These are phyloP conservation scores for Redunca redunca DNA, from an alignment of 2,113 vertebrate species.

Conservation along the genomic window DNA sequence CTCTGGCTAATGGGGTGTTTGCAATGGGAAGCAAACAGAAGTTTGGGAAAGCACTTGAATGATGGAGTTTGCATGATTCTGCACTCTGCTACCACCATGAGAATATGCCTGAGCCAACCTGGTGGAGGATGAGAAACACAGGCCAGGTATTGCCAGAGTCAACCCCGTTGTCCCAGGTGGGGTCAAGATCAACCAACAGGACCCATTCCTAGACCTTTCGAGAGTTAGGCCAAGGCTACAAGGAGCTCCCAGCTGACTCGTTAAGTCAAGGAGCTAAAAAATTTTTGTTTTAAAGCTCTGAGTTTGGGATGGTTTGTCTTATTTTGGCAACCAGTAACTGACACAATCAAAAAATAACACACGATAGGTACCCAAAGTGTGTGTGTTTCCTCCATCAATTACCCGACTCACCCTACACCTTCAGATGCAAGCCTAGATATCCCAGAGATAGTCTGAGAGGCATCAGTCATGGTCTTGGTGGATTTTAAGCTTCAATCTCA, in stretches of 20 bases:
- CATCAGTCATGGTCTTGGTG: neutral
- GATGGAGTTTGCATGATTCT: neutral
- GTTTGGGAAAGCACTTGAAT: neutral
- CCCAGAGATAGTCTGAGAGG: constrained; percentile 1
- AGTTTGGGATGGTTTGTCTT: neutral
- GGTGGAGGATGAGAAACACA: neutral
- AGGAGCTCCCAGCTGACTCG: neutral
- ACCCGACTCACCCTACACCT: neutral
- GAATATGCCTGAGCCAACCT: neutral
- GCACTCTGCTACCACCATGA: neutral
- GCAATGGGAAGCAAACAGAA: neutral
- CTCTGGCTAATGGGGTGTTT: neutral
- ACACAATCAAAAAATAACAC: neutral
- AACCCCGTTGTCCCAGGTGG: neutral
- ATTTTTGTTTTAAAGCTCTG: neutral
- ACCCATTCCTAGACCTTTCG: neutral
- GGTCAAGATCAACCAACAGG: neutral
- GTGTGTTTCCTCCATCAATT: neutral
- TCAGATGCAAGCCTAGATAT: neutral
- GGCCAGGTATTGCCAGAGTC: neutral
- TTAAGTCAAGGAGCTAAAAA: neutral
- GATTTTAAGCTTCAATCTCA: neutral
- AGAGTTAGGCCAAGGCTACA: neutral
- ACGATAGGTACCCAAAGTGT: neutral
- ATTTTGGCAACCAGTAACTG: neutral